These are phyloP conservation scores for Oncorhynchus tshawytscha DNA, from an alignment of 2,113 vertebrate genomes.

Conservation along the genomic window DNA sequence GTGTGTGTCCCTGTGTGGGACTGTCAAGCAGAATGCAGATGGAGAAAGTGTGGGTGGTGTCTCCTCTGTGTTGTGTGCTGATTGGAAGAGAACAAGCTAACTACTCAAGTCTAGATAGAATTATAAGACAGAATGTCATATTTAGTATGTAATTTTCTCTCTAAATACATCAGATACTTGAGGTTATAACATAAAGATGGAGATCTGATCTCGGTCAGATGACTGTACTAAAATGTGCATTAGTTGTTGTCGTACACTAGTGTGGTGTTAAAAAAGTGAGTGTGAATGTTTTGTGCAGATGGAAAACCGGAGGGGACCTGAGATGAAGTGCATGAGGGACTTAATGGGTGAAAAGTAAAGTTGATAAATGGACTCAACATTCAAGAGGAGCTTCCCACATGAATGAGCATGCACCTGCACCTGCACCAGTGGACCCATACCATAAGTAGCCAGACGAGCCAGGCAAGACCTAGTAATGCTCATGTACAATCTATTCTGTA, in stretches of 20 bases:
- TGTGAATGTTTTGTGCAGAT: background rate
- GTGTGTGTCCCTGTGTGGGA: constrained; percentile 31
- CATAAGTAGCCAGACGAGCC: constrained; percentile 29
- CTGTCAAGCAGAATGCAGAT: constrained; percentile 5
- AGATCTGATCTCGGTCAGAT: background rate
- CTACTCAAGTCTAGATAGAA: background rate
- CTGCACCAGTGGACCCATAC: constrained; percentile 52
- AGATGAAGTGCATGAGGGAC: constrained; percentile 13
- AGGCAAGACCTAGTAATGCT: constrained; percentile 51
- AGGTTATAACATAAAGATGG: background rate
- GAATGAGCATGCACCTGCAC: constrained; percentile 65
- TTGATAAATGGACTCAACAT: constrained; percentile 41
- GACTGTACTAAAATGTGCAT: background rate
- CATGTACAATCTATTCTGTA: constrained; percentile 59
- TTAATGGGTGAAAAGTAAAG: background rate
- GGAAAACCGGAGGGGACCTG: background rate
- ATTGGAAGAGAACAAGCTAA: background rate
- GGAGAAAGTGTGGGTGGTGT: constrained; percentile 14
- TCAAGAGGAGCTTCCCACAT: constrained; percentile 60
- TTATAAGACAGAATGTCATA: background rate
- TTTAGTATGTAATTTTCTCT: background rate
- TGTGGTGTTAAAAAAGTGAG: background rate
- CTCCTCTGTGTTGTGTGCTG: constrained; percentile 46
- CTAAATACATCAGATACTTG: background rate
- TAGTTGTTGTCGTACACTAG: background rate